Evolutionary conservation across 2,888 invertebrate genomes (phyloP).

Genomic region (Euphydryas editha): DNA sequence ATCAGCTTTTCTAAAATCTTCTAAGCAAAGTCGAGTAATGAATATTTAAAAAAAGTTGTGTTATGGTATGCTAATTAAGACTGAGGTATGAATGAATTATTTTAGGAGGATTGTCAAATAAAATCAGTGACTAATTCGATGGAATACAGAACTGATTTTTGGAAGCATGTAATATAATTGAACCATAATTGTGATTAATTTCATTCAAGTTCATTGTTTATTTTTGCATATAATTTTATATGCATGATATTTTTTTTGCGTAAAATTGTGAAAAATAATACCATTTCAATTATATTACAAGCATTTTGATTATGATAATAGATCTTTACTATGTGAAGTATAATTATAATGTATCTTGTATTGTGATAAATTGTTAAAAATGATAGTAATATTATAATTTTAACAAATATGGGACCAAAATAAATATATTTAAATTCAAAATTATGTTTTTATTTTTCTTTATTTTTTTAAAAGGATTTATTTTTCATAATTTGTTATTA

Average conservation of each 20-base stretch:
- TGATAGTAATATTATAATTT: constrained; percentile 27
- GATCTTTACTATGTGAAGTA: background rate
- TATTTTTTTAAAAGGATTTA: background rate
- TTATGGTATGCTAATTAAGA: constrained; percentile 53
- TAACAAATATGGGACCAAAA: constrained; percentile 42
- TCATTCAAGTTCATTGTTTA: background rate
- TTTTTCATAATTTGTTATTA: background rate
- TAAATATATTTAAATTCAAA: constrained; percentile 36
- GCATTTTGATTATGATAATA: background rate
- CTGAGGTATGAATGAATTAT: constrained; percentile 58
- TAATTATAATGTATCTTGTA: constrained; percentile 31
- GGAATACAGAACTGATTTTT: background rate
- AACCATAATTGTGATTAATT: constrained; percentile 2
- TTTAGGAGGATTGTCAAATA: constrained; percentile 3
- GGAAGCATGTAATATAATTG: background rate
- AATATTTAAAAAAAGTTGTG: background rate
- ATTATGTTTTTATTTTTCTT: constrained; percentile 9
- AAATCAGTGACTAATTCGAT: background rate
- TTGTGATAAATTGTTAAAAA: constrained; percentile 41
- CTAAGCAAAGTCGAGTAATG: background rate
- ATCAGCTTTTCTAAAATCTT: no score
- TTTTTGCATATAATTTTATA: background rate
- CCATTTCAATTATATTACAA: background rate
- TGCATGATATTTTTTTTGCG: background rate
- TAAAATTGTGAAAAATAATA: background rate